Conservation (phyloP, 2,888 invertebrate genomes). For the Caenorhabditis imperialis region DNA sequence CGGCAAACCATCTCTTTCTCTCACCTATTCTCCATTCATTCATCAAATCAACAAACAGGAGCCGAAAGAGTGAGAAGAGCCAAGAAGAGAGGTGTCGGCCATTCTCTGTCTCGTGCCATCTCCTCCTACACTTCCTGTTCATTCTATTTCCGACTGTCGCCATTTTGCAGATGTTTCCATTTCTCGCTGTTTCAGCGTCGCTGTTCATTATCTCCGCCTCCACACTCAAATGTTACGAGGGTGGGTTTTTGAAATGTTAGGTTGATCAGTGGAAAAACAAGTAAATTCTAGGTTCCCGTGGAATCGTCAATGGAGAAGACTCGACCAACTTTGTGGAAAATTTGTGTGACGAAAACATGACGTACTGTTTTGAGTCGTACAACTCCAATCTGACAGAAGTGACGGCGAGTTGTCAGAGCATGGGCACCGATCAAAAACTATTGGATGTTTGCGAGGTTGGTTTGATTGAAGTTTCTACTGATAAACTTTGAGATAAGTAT, state of each 20-base stretch:
- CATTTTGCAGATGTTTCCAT: constrained; percentile 29
- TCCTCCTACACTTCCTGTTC: constrained; percentile 30
- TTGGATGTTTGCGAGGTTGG: constrained; percentile 53
- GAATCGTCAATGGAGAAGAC: constrained; percentile 48
- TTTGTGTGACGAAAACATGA: constrained; percentile 54
- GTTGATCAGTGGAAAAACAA: neutral
- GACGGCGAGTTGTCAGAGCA: constrained; percentile 56
- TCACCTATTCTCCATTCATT: constrained; percentile 15
- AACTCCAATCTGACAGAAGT: constrained; percentile 54
- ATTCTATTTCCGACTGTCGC: constrained; percentile 4
- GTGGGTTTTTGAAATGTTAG: constrained; percentile 3
- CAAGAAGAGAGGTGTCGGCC: constrained; percentile 29
- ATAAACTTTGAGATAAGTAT: no score
- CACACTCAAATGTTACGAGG: constrained; percentile 46
- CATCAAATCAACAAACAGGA: constrained; percentile 52
- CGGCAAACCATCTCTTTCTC: constrained; percentile 26
- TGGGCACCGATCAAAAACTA: constrained; percentile 54
- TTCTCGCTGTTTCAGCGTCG: constrained; percentile 6
- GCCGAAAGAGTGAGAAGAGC: constrained; percentile 8
- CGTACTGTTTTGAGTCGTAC: constrained; percentile 55
- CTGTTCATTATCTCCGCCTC: constrained; percentile 34
- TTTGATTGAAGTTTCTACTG: neutral
- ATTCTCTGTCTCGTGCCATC: constrained; percentile 5
- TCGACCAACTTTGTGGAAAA: constrained; percentile 46
- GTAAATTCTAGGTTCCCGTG: constrained; percentile 37